A percentile compares a stretch with the other conserved stretches of the same genome.
These are phyloP conservation scores for Prosopocoilus inquinatus DNA, from an alignment of 2,888 invertebrate species.

Conservation along the genomic window DNA sequence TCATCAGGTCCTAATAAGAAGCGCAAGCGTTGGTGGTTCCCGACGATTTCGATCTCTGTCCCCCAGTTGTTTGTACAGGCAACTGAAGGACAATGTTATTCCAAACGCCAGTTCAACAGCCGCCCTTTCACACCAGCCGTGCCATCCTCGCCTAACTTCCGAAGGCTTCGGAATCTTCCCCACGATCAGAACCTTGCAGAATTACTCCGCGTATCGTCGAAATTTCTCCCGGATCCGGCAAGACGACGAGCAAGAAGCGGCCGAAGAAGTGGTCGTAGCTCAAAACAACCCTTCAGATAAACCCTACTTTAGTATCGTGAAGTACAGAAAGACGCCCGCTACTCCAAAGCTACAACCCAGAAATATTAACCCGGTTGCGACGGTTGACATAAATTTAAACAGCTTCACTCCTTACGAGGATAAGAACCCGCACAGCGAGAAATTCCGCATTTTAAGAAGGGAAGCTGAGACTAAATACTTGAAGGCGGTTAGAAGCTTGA, in stretches of 20 bases:
- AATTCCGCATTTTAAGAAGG: conserved; percentile 7
- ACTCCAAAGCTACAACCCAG: conserved; percentile 10
- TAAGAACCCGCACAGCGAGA: neutral
- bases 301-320: neutral
- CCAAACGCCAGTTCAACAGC: neutral
- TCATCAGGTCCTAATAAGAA: conserved; percentile 15
- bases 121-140: neutral
- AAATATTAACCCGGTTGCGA: conserved; percentile 9
- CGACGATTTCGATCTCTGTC: conserved; percentile 11
- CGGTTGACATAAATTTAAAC: neutral
- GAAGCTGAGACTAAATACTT: conserved; percentile 9
- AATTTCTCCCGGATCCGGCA: neutral
- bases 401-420: neutral
- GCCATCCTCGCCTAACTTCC: neutral
- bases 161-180: neutral
- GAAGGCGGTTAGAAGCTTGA: conserved; percentile 10
- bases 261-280: neutral
- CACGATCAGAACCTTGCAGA: neutral
- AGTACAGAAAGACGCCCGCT: neutral
- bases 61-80: neutral
- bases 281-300: too few species aligned
- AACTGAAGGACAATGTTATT: neutral
- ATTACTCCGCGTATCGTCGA: neutral
- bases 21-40: conserved; percentile 11
- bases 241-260: neutral